These are phyloP conservation scores for Yponomeuta evonymella DNA, from an alignment of 2,888 invertebrate genomes.

Conservation along the genomic window DNA sequence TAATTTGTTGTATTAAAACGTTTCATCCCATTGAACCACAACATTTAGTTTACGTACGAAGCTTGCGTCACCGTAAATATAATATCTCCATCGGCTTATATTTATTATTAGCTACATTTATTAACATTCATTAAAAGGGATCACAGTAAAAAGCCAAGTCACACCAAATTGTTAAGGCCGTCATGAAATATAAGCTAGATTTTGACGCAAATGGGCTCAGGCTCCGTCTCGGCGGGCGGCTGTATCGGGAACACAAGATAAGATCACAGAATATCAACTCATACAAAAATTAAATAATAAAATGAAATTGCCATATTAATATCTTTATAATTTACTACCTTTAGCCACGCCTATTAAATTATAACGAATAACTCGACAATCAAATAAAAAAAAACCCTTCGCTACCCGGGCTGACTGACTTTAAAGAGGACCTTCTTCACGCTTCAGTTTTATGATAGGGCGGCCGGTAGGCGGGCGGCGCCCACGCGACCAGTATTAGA, in stretches of 20 bases:
- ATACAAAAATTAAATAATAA: too few species aligned
- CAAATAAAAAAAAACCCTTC: too few species aligned
- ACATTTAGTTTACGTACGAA: background rate
- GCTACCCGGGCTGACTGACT: too few species aligned
- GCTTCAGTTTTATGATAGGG: background rate
- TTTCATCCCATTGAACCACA: too few species aligned
- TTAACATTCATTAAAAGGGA: background rate
- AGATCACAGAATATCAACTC: background rate
- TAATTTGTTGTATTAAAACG: too few species aligned
- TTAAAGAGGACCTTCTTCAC: background rate
- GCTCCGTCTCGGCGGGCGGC: conserved; percentile 21
- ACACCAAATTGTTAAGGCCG: background rate
- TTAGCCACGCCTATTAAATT: too few species aligned
- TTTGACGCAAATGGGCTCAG: conserved; percentile 9
- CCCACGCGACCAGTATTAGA: conserved; percentile 32
- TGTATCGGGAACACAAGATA: conserved; percentile 6
- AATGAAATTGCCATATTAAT: too few species aligned
- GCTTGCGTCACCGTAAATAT: background rate
- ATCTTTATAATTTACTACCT: too few species aligned
- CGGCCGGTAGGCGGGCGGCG: conserved; percentile 24
- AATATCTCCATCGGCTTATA: background rate
- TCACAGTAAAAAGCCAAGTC: background rate
- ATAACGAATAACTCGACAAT: too few species aligned
- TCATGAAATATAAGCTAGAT: conserved; percentile 12
- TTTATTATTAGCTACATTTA: background rate